phyloP scores from a whole-genome alignment of 2,797 vertebrate genomes.

The Enoplosus armatus region DNA sequence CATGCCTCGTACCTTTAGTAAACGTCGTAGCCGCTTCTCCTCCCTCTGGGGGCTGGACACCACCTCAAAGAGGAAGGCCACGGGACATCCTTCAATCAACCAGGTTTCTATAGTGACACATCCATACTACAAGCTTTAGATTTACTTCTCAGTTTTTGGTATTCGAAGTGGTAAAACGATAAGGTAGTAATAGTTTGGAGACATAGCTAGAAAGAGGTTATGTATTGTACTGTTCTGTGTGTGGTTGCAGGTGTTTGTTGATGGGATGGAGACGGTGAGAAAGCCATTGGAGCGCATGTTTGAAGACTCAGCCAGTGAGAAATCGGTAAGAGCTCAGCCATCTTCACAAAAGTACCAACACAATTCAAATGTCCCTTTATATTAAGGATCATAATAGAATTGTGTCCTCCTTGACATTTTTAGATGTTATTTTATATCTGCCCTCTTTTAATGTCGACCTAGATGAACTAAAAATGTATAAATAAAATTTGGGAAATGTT shows the following conservation, averaged over 20 bases:
- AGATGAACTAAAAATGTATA: not conserved
- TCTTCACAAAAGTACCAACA: not conserved
- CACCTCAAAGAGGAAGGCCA: constrained; percentile 93
- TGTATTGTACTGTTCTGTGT: constrained; percentile 17
- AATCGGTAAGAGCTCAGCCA: constrained; percentile 76
- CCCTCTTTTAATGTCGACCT: not conserved
- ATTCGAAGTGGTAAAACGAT: not conserved
- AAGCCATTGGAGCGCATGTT: constrained; percentile 92
- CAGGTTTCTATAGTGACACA: constrained; percentile 84
- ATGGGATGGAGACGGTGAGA: constrained; percentile 88
- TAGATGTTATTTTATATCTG: not conserved
- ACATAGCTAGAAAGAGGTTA: not conserved
- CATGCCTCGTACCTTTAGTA: constrained; percentile 93
- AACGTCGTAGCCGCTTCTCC: constrained; percentile 95
- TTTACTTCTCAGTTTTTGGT: not conserved
- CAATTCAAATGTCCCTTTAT: not conserved
- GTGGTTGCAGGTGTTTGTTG: constrained; percentile 91
- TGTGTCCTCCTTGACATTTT: not conserved
- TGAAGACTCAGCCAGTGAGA: constrained; percentile 85
- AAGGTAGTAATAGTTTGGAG: not conserved
- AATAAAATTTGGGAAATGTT: not conserved
- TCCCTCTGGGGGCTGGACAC: constrained; percentile 98
- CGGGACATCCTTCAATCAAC: constrained; percentile 93
- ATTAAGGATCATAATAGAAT: not conserved
- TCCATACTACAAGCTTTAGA: not conserved